Evolutionary conservation across 2,113 vertebrate genomes (phyloP), one percentile per base, ranked within the genome.

Genomic region (Rhipidura dahli): DNA sequence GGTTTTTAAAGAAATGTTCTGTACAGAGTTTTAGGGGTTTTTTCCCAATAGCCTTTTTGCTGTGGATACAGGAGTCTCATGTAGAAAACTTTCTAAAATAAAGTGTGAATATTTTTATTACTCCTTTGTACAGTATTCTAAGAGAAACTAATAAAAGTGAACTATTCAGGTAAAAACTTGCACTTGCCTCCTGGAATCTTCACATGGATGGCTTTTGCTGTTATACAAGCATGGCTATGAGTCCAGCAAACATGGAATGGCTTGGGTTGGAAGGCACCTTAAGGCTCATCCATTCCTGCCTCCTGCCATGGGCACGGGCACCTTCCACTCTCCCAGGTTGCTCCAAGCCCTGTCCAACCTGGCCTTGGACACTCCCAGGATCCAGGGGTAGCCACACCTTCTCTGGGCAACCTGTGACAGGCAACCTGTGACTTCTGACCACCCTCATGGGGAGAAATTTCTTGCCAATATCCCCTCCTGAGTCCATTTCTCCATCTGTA

Each of bases 101-200:
- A 98, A 97, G 98, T 97, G 97, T 98, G 98, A 98, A 98, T 98
- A 98, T 98, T 98, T 98, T 98, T 98, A 98, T 97, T 96, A 97
- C 93, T 97, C 97, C 98, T 98, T 98, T 98, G 98, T 98, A 98
- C 97, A 98, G 97, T 95, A 97, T 97, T 98, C 97, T 94, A 91
- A 97, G 95, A 98, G 93, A 93, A 35, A 86, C 97, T 97, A 98
- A 98, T 98, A 98, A 98, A 82, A 98, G 87, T 81, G 45, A 95
- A 84, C 30, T 91, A 94, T 97, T 97, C 95, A 82, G 86, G 93
- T 96, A 96, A 87, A 82, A 85, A 23, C 8, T 7, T 49, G 50
- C 2, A 14, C 13, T 13, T 12, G 31, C 6, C 3, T 73, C 31
- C 14, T 50, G 31, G 33, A 13, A 15, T 66, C 28, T 61, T 47